A percentile compares a stretch with the other conserved stretches of the same genome.
Evolutionary conservation across 2,113 vertebrate genomes (phyloP).

Genomic region (Apus apus): DNA sequence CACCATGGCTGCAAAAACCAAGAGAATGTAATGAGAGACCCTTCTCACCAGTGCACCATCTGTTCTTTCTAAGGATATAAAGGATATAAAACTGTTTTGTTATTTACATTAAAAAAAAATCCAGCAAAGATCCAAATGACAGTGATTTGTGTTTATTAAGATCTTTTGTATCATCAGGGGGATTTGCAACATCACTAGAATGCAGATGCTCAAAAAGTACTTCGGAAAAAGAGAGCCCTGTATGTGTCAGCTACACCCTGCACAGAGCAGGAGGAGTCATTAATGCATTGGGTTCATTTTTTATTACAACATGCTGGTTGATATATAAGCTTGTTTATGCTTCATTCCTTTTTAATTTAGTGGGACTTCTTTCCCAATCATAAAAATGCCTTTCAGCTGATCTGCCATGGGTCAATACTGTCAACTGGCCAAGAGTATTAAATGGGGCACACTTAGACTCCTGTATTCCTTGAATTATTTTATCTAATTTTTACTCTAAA

Average conservation of each 20-base stretch:
- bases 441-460: neutral
- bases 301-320: neutral
- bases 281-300: neutral
- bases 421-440: neutral
- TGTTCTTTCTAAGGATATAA: no score
- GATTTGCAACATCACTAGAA: neutral
- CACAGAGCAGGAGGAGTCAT: neutral
- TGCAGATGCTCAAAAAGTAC: constrained; percentile 12
- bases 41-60: constrained; percentile 41
- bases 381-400: neutral
- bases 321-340: neutral
- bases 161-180: neutral
- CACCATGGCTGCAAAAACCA: neutral
- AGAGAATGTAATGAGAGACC: neutral
- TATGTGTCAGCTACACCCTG: neutral
- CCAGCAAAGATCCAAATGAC: neutral
- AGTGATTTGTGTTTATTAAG: neutral
- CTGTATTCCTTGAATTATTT: neutral
- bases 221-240: neutral
- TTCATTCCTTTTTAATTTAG: neutral
- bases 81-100: neutral
- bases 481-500: neutral
- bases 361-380: neutral
- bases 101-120: constrained; percentile 10
- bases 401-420: neutral